These are phyloP conservation scores for Butorides virescens DNA, from an alignment of 2,113 vertebrate genomes.

Conservation along the genomic window DNA sequence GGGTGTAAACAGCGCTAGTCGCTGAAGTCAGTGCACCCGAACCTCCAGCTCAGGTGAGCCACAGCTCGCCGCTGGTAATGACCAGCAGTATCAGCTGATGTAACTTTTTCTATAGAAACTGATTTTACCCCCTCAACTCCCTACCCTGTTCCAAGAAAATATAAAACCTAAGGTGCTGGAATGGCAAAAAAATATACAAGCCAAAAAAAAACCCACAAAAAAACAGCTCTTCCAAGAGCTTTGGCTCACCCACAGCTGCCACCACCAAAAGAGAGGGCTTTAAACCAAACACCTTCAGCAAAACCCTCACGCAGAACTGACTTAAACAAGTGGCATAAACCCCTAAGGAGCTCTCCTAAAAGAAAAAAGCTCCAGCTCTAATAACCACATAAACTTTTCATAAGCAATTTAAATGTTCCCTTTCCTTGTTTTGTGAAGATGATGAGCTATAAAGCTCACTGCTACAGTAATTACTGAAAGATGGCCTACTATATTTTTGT, in stretches of 20 bases:
- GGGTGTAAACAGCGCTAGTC: accelerated
- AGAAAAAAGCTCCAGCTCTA: neutral
- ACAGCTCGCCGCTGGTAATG: neutral
- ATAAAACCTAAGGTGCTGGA: neutral
- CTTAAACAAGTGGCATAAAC: neutral
- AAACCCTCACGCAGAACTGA: neutral
- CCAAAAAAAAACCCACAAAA: neutral
- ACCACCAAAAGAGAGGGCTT: neutral
- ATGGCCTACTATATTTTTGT: neutral
- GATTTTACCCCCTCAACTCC: neutral
- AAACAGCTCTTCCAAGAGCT: neutral
- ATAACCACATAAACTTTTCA: neutral
- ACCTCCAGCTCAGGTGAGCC: neutral
- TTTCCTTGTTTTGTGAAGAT: neutral
- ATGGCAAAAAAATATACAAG: neutral
- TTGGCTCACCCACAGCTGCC: neutral
- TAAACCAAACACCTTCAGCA: neutral
- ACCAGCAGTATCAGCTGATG: neutral
- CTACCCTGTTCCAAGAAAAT: neutral
- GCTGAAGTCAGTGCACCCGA: neutral
- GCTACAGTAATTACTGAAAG: neutral
- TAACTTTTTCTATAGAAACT: neutral
- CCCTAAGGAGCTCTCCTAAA: neutral
- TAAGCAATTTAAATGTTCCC: neutral
- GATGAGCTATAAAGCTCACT: neutral